Conservation (phyloP, 1,140 invertebrate species). For the Aethina tumida region DNA sequence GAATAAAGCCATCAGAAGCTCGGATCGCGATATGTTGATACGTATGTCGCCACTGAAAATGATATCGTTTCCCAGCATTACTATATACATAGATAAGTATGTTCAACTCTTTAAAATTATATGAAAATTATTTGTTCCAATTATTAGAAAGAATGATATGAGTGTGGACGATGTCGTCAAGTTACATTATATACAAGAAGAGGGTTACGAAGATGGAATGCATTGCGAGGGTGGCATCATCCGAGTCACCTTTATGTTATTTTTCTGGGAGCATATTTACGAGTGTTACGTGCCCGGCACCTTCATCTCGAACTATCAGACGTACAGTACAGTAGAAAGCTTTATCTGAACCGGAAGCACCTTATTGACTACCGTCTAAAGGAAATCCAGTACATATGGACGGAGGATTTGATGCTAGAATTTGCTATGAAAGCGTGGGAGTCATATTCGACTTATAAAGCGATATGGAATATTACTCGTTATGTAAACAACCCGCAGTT, state of each 20-base stretch:
- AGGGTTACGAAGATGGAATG: slow-evolving; percentile 18
- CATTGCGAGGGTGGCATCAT: slow-evolving; percentile 27
- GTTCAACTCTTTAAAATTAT: too few species aligned
- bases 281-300: slow-evolving; percentile 16
- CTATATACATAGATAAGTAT: too few species aligned
- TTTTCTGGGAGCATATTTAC: slow-evolving; percentile 33
- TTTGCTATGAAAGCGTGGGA: slow-evolving; percentile 16
- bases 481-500: too few species aligned
- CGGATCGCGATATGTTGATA: too few species aligned
- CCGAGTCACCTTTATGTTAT: slow-evolving; percentile 19
- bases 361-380: slow-evolving; percentile 22
- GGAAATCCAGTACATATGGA: slow-evolving; percentile 21
- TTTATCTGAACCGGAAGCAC: slow-evolving; percentile 27
- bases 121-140: slow-evolving; percentile 1
- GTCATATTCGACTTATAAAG: slow-evolving; percentile 15
- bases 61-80: too few species aligned
- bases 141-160: slow-evolving; percentile 2
- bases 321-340: slow-evolving; percentile 16
- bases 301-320: slow-evolving; percentile 26
- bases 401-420: slow-evolving; percentile 11
- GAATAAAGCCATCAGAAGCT: too few species aligned
- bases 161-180: slow-evolving; percentile 24
- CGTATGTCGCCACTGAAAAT: too few species aligned
- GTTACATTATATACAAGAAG: slow-evolving; percentile 19
- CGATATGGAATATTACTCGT: slow-evolving; percentile 3